Percentiles rank a stretch among this genome's conserved stretches.
These are phyloP conservation scores for Calosoma granatense DNA, from an alignment of 1,140 invertebrate genomes.

Conservation along the genomic window DNA sequence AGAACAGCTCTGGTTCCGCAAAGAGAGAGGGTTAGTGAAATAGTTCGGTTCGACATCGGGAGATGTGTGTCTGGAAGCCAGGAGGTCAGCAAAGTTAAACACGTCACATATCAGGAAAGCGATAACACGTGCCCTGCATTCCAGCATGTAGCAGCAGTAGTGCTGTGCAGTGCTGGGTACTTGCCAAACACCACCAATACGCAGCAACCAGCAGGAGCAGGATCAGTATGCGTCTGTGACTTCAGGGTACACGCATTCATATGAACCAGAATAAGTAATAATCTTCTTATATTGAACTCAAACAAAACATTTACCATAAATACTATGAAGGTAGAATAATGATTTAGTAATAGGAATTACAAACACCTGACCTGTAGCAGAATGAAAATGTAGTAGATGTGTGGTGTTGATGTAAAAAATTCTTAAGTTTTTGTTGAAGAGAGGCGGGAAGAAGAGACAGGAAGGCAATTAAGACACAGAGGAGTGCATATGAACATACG, in stretches of 20 bases:
- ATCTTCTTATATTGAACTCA: too few species aligned
- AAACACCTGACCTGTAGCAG: too few species aligned
- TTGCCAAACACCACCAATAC: background rate
- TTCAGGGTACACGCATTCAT: too few species aligned
- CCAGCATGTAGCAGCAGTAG: background rate
- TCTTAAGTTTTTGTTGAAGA: too few species aligned
- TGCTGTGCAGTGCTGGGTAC: background rate
- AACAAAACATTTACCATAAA: too few species aligned
- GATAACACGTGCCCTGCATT: background rate
- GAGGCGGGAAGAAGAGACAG: background rate
- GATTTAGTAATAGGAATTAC: too few species aligned
- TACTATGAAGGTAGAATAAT: too few species aligned
- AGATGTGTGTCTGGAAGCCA: background rate
- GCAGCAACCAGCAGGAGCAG: too few species aligned
- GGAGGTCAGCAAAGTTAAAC: background rate
- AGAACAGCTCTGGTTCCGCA: background rate
- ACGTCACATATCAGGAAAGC: background rate
- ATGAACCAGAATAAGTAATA: too few species aligned
- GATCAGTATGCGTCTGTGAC: too few species aligned
- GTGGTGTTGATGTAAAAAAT: too few species aligned
- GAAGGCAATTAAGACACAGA: background rate
- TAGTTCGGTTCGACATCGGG: background rate
- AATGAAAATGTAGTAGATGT: too few species aligned
- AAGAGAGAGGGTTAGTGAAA: background rate
- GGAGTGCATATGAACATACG: background rate